phyloP scores from a whole-genome alignment of 64 coral and sea anemone genomes.

The Orbicella faveolata region DNA sequence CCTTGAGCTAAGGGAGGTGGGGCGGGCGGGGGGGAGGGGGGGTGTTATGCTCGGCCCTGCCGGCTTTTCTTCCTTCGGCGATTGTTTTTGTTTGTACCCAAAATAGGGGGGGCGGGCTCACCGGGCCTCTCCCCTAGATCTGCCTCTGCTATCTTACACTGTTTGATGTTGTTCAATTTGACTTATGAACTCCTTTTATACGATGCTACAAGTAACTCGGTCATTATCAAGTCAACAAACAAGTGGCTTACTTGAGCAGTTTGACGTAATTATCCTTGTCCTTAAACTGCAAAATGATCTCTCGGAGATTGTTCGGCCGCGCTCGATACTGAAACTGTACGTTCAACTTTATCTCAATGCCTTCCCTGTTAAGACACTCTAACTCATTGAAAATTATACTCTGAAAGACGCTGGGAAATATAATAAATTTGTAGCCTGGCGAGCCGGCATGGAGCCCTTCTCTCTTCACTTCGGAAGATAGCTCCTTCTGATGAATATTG shows the following conservation, averaged over 20 bases:
- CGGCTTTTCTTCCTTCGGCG: too few species aligned
- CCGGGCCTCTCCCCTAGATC: too few species aligned
- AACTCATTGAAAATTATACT: constrained; percentile 50
- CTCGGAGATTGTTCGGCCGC: constrained; percentile 45
- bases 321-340: constrained; percentile 85
- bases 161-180: too few species aligned
- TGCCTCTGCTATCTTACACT: too few species aligned
- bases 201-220: not conserved
- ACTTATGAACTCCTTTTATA: too few species aligned
- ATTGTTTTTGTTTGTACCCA: too few species aligned
- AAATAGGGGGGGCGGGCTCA: too few species aligned
- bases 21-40: too few species aligned
- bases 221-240: not conserved
- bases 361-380: constrained; percentile 87
- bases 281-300: constrained; percentile 72
- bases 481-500: constrained; percentile 72
- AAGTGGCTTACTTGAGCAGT: constrained; percentile 56
- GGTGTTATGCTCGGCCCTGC: too few species aligned
- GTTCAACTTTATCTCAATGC: constrained; percentile 67
- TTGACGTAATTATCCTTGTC: constrained; percentile 64
- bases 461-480: constrained; percentile 64
- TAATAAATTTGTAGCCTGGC: constrained; percentile 80
- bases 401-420: constrained; percentile 86
- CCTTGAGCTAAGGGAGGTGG: too few species aligned
- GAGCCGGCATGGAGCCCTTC: constrained; percentile 76